Conservation (phyloP, 1,140 invertebrate genomes). For the Sesamia nonagrioides region DNA sequence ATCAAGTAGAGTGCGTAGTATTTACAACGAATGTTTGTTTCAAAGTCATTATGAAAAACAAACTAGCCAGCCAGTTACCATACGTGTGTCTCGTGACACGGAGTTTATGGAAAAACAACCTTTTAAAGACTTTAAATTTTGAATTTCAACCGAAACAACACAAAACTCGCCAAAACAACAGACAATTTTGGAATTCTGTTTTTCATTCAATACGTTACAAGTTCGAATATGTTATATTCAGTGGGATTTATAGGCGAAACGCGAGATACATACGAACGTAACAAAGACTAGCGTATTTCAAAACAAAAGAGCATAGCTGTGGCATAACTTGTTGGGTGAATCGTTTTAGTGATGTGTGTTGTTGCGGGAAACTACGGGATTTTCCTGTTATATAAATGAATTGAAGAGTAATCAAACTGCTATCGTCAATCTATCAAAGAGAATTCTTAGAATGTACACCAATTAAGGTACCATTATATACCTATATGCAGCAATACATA, state of each 20-base stretch:
- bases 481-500: not conserved
- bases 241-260: conserved; percentile 46
- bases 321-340: conserved; percentile 33
- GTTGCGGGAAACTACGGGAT: not conserved
- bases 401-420: no score
- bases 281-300: conserved; percentile 35
- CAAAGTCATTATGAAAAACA: not conserved
- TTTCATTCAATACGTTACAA: conserved; percentile 42
- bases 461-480: no score
- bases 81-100: not conserved
- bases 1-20: no score
- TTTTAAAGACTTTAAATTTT: not conserved
- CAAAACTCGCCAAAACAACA: conserved; percentile 6
- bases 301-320: conserved; percentile 34
- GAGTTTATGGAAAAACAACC: not conserved
- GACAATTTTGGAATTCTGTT: conserved; percentile 2
- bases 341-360: conserved; percentile 34
- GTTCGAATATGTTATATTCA: conserved; percentile 42
- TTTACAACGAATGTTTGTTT: not conserved
- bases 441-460: no score
- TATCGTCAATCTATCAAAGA: no score
- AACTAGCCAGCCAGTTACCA: not conserved
- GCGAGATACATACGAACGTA: conserved; percentile 20
- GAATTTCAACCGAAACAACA: conserved; percentile 5
- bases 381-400: not conserved